A percentile compares a stretch with the other conserved stretches of the same genome.
These are phyloP conservation scores for Fragum sueziense DNA, from an alignment of 2,888 invertebrate species.

Conservation along the genomic window DNA sequence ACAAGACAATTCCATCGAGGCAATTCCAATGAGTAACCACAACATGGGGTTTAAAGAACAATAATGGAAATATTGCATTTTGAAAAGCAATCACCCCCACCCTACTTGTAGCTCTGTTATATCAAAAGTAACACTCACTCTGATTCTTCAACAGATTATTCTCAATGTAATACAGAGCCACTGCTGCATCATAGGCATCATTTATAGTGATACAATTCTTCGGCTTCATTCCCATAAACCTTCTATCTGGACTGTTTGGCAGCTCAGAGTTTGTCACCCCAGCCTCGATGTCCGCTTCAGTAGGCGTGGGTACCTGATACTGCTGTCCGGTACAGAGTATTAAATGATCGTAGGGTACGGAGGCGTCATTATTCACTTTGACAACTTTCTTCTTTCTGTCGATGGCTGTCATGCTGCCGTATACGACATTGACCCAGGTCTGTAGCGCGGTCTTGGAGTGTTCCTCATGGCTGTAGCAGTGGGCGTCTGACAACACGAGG, in stretches of 20 bases:
- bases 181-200: slow-evolving; percentile 80
- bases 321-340: slow-evolving; percentile 81
- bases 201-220: slow-evolving; percentile 80
- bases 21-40: too few species aligned
- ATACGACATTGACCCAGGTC: slow-evolving; percentile 87
- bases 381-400: slow-evolving; percentile 80
- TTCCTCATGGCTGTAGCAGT: slow-evolving; percentile 78
- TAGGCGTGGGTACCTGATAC: slow-evolving; percentile 79
- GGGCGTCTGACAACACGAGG: slow-evolving; percentile 71
- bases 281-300: slow-evolving; percentile 69
- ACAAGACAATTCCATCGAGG: too few species aligned
- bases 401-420: slow-evolving; percentile 81
- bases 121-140: slow-evolving; percentile 69
- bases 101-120: too few species aligned
- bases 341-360: slow-evolving; percentile 82
- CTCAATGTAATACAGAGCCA: slow-evolving; percentile 77
- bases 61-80: too few species aligned
- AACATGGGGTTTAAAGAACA: too few species aligned
- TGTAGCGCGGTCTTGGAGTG: slow-evolving; percentile 85
- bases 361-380: slow-evolving; percentile 73
- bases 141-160: slow-evolving; percentile 70
- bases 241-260: slow-evolving; percentile 69
- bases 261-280: slow-evolving; percentile 66
- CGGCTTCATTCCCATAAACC: slow-evolving; percentile 70
- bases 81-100: too few species aligned